Evolutionary conservation across 2,113 vertebrate species (phyloP).

Genomic region (Oryzias woworae): DNA sequence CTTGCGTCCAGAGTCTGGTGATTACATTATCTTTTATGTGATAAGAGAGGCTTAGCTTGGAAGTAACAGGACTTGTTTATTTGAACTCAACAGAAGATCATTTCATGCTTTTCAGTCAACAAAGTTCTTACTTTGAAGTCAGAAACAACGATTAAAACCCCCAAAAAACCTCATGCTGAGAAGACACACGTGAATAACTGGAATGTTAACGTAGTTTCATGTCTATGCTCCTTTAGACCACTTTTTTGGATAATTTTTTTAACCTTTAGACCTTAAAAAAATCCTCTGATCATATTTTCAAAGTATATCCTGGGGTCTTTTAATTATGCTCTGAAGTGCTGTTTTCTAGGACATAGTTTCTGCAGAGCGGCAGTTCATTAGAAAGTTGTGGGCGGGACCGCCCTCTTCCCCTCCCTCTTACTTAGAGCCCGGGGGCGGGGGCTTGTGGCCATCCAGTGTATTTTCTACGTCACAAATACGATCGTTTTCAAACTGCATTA

Average conservation of each 20-base stretch:
- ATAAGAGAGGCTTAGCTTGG: conserved; percentile 59
- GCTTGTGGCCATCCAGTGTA: too few species aligned
- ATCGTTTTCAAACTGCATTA: too few species aligned
- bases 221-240: conserved; percentile 5
- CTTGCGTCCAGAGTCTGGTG: conserved; percentile 54
- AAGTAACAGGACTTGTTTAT: conserved; percentile 54
- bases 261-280: conserved; percentile 41
- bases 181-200: not conserved
- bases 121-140: conserved; percentile 36
- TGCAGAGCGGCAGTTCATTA: too few species aligned
- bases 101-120: conserved; percentile 41
- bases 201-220: conserved; percentile 24
- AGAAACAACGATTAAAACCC: conserved; percentile 38
- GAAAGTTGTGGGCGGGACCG: too few species aligned
- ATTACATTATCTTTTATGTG: conserved; percentile 62
- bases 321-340: too few species aligned
- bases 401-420: too few species aligned
- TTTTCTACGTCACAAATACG: too few species aligned
- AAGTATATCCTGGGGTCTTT: too few species aligned
- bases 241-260: conserved; percentile 31
- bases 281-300: conserved; percentile 7
- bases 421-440: too few species aligned
- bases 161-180: conserved; percentile 13
- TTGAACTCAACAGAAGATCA: conserved; percentile 40
- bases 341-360: too few species aligned